Evolutionary conservation across 2,113 vertebrate species (phyloP).

Genomic region (Mesitornis unicolor): DNA sequence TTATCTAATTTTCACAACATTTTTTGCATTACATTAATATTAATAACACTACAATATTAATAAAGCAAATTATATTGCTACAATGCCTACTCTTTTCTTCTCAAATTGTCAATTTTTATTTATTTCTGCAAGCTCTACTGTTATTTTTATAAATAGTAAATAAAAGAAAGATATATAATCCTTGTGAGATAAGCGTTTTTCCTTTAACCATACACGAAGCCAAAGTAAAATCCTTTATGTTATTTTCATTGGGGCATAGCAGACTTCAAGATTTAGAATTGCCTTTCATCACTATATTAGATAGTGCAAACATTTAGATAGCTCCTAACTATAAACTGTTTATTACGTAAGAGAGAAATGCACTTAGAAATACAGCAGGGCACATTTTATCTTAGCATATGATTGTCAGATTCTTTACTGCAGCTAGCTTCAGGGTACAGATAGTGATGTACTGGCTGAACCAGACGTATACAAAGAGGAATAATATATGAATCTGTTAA

Average conservation of each 20-base stretch:
- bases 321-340: slow-evolving; percentile 57
- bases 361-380: slow-evolving; percentile 58
- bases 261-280: slow-evolving; percentile 44
- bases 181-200: not conserved
- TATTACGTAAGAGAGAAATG: slow-evolving; percentile 55
- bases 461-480: slow-evolving; percentile 50
- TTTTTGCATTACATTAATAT: not conserved
- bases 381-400: slow-evolving; percentile 26
- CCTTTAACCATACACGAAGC: not conserved
- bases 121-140: not conserved
- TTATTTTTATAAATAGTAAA: slow-evolving; percentile 10
- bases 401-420: slow-evolving; percentile 24
- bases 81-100: not conserved
- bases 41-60: not conserved
- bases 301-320: slow-evolving; percentile 56
- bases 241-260: slow-evolving; percentile 30
- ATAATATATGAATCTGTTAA: slow-evolving; percentile 67
- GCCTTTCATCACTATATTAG: slow-evolving; percentile 35
- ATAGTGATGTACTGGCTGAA: slow-evolving; percentile 46
- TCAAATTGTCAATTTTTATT: not conserved
- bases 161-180: not conserved
- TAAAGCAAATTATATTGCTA: not conserved
- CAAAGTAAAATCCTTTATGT: not conserved
- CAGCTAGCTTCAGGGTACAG: slow-evolving; percentile 19
- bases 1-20: not conserved